phyloP scores from a whole-genome alignment of 2,113 vertebrate species.

The Delphinapterus leucas region DNA sequence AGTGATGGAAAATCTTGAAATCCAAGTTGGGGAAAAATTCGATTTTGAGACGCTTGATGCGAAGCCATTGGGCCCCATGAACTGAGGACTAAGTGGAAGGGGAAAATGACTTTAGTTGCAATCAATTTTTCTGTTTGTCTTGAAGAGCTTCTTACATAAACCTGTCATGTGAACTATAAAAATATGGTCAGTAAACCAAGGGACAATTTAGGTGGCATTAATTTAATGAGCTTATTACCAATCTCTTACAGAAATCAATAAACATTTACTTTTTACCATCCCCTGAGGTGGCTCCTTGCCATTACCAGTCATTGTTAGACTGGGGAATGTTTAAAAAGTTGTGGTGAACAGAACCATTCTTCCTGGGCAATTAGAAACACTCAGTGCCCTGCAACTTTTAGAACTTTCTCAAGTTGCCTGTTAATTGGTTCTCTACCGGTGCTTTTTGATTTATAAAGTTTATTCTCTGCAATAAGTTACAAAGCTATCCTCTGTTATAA shows the following conservation, averaged over 20 bases:
- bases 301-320: neutral
- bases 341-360: neutral
- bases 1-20: neutral
- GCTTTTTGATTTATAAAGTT: neutral
- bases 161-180: neutral
- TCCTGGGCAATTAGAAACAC: neutral
- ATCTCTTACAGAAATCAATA: slow-evolving; percentile 17
- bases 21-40: neutral
- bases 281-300: neutral
- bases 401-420: neutral
- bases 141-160: neutral
- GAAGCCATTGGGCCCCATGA: neutral
- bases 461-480: neutral
- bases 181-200: slow-evolving; percentile 18
- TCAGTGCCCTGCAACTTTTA: neutral
- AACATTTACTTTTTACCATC: neutral
- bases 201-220: neutral
- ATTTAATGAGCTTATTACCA: slow-evolving; percentile 19
- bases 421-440: neutral
- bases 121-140: neutral
- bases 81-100: neutral
- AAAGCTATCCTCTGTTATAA: neutral
- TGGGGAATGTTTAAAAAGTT: neutral
- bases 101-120: neutral
- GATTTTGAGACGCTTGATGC: neutral